A percentile compares a stretch with the other conserved stretches of the same genome.
Conservation (phyloP, 2,113 vertebrate genomes). For the Hystrix cristata region DNA sequence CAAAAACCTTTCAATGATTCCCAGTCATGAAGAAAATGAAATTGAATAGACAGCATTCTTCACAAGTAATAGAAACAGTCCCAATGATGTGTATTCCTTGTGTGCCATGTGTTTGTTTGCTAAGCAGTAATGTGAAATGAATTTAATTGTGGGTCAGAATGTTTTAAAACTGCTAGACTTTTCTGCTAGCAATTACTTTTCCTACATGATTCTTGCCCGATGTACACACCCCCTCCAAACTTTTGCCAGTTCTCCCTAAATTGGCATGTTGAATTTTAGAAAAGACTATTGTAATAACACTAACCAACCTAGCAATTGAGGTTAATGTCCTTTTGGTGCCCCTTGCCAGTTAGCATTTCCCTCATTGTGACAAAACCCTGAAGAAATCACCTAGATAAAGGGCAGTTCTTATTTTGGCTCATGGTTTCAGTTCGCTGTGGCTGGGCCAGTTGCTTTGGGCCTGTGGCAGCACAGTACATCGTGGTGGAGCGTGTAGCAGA, state of each 20-base stretch:
- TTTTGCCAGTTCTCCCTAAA: not conserved
- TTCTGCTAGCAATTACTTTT: not conserved
- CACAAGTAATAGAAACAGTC: not conserved
- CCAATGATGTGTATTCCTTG: not conserved
- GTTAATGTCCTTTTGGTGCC: not conserved
- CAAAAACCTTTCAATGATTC: not conserved
- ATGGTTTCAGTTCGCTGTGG: not conserved
- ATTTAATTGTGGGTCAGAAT: not conserved
- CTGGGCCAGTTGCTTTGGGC: not conserved
- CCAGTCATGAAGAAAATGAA: not conserved
- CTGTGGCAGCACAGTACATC: too few species aligned
- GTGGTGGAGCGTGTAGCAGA: not conserved
- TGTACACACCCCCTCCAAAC: not conserved
- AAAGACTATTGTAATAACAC: not conserved
- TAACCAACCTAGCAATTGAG: not conserved
- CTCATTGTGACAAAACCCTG: not conserved
- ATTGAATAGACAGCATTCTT: not conserved
- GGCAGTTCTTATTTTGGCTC: not conserved
- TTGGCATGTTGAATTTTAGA: not conserved
- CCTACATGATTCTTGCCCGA: not conserved
- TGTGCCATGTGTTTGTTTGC: not conserved
- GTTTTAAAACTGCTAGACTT: conserved; percentile 1
- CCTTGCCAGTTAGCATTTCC: not conserved
- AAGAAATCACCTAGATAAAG: not conserved
- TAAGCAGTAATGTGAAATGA: not conserved